Evolutionary conservation across 2,113 vertebrate genomes (phyloP).

Genomic region (Clarias batrachus): DNA sequence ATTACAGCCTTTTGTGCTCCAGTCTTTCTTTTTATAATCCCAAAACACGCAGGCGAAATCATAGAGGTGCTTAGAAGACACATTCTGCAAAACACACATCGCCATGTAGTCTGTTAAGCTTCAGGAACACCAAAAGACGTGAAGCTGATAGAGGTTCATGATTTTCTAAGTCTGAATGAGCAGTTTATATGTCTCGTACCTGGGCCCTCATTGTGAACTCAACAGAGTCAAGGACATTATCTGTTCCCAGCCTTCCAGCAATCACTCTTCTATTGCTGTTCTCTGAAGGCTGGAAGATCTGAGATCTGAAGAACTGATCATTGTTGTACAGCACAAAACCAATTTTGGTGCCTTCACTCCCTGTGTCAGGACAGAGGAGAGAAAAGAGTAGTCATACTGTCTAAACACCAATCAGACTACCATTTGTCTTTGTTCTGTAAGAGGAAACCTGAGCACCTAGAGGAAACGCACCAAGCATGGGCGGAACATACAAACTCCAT

Average conservation of each 20-base stretch:
- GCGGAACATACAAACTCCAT: too few relatives aligned
- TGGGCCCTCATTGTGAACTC: background rate
- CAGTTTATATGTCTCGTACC: background rate
- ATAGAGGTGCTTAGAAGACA: slow-evolving; percentile 36
- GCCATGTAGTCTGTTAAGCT: background rate
- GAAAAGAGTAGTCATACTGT: background rate
- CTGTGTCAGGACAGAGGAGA: too few relatives aligned
- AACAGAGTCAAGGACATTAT: slow-evolving; percentile 29
- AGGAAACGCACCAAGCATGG: too few relatives aligned
- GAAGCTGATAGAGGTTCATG: background rate
- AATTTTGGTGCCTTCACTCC: slow-evolving; percentile 17
- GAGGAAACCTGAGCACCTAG: too few relatives aligned
- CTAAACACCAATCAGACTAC: too few relatives aligned
- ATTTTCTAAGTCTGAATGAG: background rate
- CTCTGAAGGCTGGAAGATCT: background rate
- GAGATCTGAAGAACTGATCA: slow-evolving; percentile 59
- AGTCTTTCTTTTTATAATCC: slow-evolving; percentile 60
- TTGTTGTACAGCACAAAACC: slow-evolving; percentile 70
- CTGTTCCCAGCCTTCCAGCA: slow-evolving; percentile 35
- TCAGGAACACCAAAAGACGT: background rate
- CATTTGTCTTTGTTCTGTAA: too few relatives aligned
- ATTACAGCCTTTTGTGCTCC: slow-evolving; percentile 65
- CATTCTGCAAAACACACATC: background rate
- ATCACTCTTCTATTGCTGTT: slow-evolving; percentile 56
- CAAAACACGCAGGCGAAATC: slow-evolving; percentile 73